phyloP scores from a whole-genome alignment of 1,140 invertebrate genomes.

The Caerostris extrusa region DNA sequence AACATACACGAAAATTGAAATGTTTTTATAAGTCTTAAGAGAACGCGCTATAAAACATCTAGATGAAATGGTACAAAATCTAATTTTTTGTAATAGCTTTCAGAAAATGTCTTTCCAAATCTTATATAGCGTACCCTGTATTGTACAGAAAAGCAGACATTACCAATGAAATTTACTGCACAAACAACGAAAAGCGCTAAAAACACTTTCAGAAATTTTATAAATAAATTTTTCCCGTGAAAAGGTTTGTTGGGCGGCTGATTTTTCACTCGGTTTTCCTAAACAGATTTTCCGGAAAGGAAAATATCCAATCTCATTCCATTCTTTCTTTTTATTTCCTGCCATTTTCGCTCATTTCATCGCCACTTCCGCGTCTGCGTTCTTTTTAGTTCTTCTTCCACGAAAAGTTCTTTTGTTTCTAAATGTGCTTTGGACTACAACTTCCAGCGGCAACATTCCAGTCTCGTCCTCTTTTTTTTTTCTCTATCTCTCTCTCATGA shows the following conservation, averaged over 20 bases:
- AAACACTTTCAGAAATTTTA: background rate
- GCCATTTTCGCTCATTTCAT: background rate
- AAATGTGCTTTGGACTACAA: background rate
- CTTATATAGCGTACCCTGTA: no score
- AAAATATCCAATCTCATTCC: background rate
- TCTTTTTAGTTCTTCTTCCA: background rate
- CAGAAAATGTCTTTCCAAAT: no score
- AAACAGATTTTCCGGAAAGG: background rate
- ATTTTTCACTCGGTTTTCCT: slow-evolving; percentile 15
- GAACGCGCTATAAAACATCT: no score
- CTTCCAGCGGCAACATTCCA: background rate
- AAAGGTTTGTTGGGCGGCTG: background rate
- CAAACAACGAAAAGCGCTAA: background rate
- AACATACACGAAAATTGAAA: no score
- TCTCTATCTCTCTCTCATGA: background rate
- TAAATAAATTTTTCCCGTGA: background rate
- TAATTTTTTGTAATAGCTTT: no score
- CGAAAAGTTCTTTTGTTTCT: background rate
- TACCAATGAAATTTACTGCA: background rate
- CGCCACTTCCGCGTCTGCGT: background rate
- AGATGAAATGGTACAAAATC: no score
- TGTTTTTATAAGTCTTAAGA: no score
- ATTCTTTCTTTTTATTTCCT: background rate
- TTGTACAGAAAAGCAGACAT: background rate
- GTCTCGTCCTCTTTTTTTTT: background rate